Conservation (phyloP, 1,140 invertebrate genomes). For the Drusus annulatus region DNA sequence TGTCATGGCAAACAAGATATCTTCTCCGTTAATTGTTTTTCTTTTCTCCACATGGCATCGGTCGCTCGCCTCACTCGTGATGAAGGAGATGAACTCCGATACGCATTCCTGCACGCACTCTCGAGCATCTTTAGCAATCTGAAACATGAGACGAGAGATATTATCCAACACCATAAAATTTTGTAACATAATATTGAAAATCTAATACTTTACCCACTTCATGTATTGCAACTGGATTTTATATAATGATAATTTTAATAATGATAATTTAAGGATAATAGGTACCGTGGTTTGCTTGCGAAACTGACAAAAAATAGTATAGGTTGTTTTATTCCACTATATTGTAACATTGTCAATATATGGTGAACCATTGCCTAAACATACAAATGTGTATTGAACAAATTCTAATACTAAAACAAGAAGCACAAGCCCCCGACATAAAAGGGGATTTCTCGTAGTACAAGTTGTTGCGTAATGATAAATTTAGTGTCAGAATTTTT, state of each 20-base stretch:
- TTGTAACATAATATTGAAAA: background rate
- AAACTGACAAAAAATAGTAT: too few relatives aligned
- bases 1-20: constrained; percentile 97
- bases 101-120: constrained; percentile 99
- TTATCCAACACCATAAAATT: constrained; percentile 7
- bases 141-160: constrained; percentile 61
- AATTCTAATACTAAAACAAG: background rate
- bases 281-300: too few relatives aligned
- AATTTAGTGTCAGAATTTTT: too few relatives aligned
- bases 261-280: too few relatives aligned
- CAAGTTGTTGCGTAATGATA: too few relatives aligned
- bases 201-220: too few relatives aligned
- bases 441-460: too few relatives aligned
- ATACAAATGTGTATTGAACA: background rate
- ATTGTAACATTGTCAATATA: too few relatives aligned
- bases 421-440: too few relatives aligned
- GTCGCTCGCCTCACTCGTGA: constrained; percentile 98
- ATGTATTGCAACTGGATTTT: background rate
- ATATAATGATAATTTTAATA: too few relatives aligned
- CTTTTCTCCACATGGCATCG: constrained; percentile 97
- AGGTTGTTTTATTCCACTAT: too few relatives aligned
- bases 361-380: too few relatives aligned
- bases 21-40: constrained; percentile 99
- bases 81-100: constrained; percentile 99
- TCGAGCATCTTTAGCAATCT: constrained; percentile 99